These are phyloP conservation scores for Pachyrhynchus sulphureomaculatus DNA, from an alignment of 1,140 invertebrate species.

Conservation along the genomic window DNA sequence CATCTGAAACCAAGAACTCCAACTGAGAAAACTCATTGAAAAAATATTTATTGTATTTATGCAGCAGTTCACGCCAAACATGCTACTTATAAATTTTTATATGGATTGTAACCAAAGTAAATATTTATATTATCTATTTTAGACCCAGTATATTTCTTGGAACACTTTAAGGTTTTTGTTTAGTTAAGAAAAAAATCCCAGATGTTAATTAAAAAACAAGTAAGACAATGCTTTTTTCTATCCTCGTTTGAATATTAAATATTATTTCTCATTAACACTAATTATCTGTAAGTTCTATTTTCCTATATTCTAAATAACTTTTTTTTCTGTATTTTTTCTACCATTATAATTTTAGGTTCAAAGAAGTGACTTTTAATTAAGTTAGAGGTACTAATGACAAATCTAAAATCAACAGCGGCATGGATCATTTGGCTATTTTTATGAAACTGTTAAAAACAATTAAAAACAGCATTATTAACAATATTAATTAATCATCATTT, in stretches of 20 bases:
- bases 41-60: slow-evolving; percentile 7
- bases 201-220: slow-evolving; percentile 21
- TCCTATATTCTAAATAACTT: too few relatives aligned
- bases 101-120: slow-evolving; percentile 31
- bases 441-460: too few relatives aligned
- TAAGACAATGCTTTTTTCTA: not conserved
- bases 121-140: slow-evolving; percentile 31
- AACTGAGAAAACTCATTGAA: not conserved
- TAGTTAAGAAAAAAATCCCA: slow-evolving; percentile 18
- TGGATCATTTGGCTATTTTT: too few relatives aligned
- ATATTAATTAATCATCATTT: too few relatives aligned
- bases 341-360: too few relatives aligned
- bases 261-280: not conserved
- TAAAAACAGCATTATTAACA: too few relatives aligned
- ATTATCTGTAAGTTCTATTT: too few relatives aligned
- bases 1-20: not conserved
- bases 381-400: too few relatives aligned
- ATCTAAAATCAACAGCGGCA: too few relatives aligned
- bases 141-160: slow-evolving; percentile 14
- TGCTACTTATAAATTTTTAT: slow-evolving; percentile 24
- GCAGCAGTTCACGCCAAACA: not conserved
- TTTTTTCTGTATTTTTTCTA: too few relatives aligned
- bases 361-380: too few relatives aligned
- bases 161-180: slow-evolving; percentile 22
- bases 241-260: not conserved